Base-by-base conservation (phyloP, 2,797 vertebrate species). In the Fringilla coelebs region DNA sequence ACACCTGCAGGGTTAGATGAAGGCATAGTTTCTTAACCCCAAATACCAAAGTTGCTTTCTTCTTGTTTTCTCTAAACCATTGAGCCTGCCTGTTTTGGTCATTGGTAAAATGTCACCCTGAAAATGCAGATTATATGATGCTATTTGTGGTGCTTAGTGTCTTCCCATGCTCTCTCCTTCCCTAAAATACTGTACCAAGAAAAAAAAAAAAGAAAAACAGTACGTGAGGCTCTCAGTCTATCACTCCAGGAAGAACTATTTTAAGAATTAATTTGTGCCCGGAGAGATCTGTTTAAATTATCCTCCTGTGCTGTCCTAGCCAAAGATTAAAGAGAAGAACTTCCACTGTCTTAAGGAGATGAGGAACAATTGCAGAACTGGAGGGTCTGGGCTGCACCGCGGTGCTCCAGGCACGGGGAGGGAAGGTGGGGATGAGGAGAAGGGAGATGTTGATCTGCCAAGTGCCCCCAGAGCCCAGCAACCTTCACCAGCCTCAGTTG, bases 261-360 rank as follows among this genome's bases (percentile, higher is more conserved):
- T 87, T 87, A 92, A 70, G 77, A 95, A 93, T 78, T 93, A 88
- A 94, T 94, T 76, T 92, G 92, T 71, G 86, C 84, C 96, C 93
- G 87, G 85, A 84, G 88, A 94, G 90, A 96, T 97, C 92, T 91
- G 48, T 94, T 96, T 96, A 93, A 97, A 97, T 96, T 97, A 96
- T 92, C 85, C 72, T 95, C 87, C 80, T 0, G 6, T 92, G 80
- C 75, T 93, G 72, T 95, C 85, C 92, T 75, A 85, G 94, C 90
- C 36, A 65, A 93, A 88, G 90, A 96, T 90, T 93, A 94, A 90
- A 96, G 91, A 34, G 21, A 46, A 93, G 94, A 96, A 94, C 88
- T 96, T 95, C 51, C 52, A 89, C 3, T 21, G 24, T 91, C 68
- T 82, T 60, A 85, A 84, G 67, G 45, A 86, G 46, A 82, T 11